phyloP scores from a whole-genome alignment of 2,888 invertebrate species.

The Tipula unca region DNA sequence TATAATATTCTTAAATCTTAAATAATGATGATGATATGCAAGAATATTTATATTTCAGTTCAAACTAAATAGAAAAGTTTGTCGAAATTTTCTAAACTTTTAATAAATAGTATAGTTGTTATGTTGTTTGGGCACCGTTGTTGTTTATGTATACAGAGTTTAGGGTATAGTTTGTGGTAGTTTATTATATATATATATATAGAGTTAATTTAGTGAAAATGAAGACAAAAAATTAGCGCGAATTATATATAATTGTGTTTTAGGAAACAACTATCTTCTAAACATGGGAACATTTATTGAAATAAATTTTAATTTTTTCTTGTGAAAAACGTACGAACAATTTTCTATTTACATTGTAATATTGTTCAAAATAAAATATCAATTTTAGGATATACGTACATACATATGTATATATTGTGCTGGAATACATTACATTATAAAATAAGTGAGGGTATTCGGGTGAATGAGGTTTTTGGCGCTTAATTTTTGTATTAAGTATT shows the following conservation, averaged over 20 bases:
- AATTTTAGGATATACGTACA: too few relatives aligned
- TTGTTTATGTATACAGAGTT: not conserved
- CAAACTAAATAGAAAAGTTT: slow-evolving; percentile 8
- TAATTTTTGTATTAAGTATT: too few relatives aligned
- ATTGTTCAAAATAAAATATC: not conserved
- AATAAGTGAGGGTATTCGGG: too few relatives aligned
- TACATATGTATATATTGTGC: too few relatives aligned
- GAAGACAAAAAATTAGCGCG: slow-evolving; percentile 9
- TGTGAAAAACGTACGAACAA: not conserved
- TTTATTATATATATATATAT: too few relatives aligned
- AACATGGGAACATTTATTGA: not conserved
- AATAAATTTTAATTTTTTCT: not conserved
- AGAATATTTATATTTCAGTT: not conserved
- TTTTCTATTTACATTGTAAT: not conserved
- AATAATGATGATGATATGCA: slow-evolving; percentile 14
- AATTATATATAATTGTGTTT: not conserved
- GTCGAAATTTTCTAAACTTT: not conserved
- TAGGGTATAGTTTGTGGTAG: not conserved
- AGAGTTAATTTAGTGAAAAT: not conserved
- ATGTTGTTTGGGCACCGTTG: not conserved
- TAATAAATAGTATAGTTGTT: not conserved
- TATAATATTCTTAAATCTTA: not conserved
- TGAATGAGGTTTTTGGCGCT: too few relatives aligned
- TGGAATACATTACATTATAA: not conserved
- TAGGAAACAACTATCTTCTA: not conserved